Evolutionary conservation across 2,797 vertebrate species (phyloP).

Genomic region (Kryptolebias ocellatus): DNA sequence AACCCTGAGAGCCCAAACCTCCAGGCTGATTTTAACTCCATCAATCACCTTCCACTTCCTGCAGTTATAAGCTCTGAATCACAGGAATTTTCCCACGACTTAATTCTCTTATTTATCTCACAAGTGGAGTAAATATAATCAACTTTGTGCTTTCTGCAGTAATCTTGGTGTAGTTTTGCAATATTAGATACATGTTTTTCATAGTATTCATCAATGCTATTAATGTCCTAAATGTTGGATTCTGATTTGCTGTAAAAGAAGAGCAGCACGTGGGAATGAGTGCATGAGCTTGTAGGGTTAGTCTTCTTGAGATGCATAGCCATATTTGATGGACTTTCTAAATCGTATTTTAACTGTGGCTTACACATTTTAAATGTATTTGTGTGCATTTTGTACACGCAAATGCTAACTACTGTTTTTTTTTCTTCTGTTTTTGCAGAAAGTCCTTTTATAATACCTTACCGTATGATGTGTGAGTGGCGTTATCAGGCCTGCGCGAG

Average conservation of each 20-base stretch:
- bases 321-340: background rate
- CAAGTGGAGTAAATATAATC: background rate
- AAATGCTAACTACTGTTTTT: slow-evolving; percentile 13
- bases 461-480: slow-evolving; percentile 97
- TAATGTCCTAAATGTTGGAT: too few species aligned
- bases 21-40: background rate
- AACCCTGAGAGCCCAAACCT: background rate
- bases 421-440: slow-evolving; percentile 77
- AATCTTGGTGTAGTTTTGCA: background rate
- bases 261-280: too few species aligned
- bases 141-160: background rate
- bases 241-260: too few species aligned
- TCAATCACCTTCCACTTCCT: background rate
- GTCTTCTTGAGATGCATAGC: background rate
- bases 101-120: background rate
- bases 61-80: background rate
- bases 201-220: too few species aligned
- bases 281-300: too few species aligned
- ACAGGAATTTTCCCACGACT: background rate
- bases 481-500: slow-evolving; percentile 91
- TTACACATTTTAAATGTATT: background rate
- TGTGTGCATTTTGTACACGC: background rate
- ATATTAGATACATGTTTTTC: background rate
- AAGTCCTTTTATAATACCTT: slow-evolving; percentile 90
- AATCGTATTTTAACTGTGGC: background rate